Percentiles rank a stretch among this genome's conserved stretches.
These are phyloP conservation scores for Bembecia ichneumoniformis DNA, from an alignment of 2,888 invertebrate genomes.

Conservation along the genomic window DNA sequence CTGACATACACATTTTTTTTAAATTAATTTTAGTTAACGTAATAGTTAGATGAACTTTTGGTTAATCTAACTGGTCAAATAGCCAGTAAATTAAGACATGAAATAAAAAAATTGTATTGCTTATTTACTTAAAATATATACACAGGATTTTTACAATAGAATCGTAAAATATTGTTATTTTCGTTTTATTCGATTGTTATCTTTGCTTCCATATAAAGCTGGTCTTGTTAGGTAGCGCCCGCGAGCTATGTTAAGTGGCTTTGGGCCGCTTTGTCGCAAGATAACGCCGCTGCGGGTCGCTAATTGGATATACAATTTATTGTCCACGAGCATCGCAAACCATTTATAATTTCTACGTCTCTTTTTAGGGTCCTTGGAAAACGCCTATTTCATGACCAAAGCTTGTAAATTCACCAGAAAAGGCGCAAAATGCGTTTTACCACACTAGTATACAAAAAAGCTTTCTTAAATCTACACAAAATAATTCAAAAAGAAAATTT, in stretches of 20 bases:
- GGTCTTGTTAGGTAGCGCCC: slow-evolving; percentile 19
- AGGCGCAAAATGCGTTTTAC: no score
- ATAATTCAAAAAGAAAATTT: no score
- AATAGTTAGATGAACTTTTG: no score
- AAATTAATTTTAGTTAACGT: no score
- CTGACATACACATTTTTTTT: no score
- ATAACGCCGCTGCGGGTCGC: slow-evolving; percentile 39
- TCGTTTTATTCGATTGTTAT: slow-evolving; percentile 8
- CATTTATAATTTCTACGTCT: slow-evolving; percentile 14
- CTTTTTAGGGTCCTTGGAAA: slow-evolving; percentile 4
- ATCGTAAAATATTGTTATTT: not conserved
- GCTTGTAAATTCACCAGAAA: not conserved
- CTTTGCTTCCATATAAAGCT: slow-evolving; percentile 11
- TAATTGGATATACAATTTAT: slow-evolving; percentile 66
- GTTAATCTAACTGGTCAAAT: no score
- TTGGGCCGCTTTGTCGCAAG: slow-evolving; percentile 46
- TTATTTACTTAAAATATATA: no score
- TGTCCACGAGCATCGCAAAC: slow-evolving; percentile 27
- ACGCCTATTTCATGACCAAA: slow-evolving; percentile 1
- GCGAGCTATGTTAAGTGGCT: slow-evolving; percentile 33
- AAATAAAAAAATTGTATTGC: no score
- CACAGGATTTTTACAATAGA: no score
- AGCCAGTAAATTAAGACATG: no score
- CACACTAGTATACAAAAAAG: no score
- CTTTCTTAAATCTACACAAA: no score